These are phyloP conservation scores for Synergus itoensis DNA, from an alignment of 2,888 invertebrate species.

Conservation along the genomic window DNA sequence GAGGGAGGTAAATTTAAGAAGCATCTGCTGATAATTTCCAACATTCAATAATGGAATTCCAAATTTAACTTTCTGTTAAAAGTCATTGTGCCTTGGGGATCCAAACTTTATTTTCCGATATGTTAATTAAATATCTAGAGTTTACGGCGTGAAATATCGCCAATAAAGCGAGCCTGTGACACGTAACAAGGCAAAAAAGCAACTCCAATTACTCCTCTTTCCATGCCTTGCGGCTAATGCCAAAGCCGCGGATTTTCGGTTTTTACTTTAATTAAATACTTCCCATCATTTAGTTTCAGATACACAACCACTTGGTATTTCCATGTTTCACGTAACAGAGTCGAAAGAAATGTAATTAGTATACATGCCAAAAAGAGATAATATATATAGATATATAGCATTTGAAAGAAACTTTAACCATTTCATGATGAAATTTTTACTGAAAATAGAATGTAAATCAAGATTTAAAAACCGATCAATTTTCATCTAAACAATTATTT, in stretches of 20 bases:
- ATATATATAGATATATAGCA: background rate
- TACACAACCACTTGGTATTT: background rate
- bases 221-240: slow-evolving; percentile 63
- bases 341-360: background rate
- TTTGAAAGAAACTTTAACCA: no score
- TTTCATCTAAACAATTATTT: background rate
- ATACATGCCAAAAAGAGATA: background rate
- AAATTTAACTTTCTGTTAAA: slow-evolving; percentile 18
- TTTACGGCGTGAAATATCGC: slow-evolving; percentile 60
- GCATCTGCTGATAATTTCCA: background rate
- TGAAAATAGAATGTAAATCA: background rate
- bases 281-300: slow-evolving; percentile 52
- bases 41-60: background rate
- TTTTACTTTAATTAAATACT: slow-evolving; percentile 76
- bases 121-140: slow-evolving; percentile 71
- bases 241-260: slow-evolving; percentile 71
- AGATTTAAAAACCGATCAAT: background rate
- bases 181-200: slow-evolving; percentile 57
- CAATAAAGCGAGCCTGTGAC: slow-evolving; percentile 64
- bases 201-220: slow-evolving; percentile 60
- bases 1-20: no score
- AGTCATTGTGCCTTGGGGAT: slow-evolving; percentile 34
- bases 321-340: background rate
- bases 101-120: slow-evolving; percentile 59
- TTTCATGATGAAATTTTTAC: background rate